Evolutionary conservation across 2,888 invertebrate species (phyloP).

Genomic region (Plutella xylostella): DNA sequence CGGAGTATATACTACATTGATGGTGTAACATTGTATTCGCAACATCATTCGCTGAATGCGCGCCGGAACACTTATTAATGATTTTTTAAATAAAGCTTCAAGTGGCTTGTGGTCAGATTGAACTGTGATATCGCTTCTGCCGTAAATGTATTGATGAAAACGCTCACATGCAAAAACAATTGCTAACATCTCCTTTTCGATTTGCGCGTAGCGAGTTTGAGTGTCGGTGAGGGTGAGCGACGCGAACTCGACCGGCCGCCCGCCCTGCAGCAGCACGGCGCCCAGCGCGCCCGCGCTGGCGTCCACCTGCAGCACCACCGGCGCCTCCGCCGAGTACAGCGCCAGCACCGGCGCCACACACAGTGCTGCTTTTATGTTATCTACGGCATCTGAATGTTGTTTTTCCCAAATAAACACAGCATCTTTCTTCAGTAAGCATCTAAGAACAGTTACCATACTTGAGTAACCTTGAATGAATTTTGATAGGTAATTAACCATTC

Average conservation of each 20-base stretch:
- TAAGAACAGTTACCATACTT: background rate
- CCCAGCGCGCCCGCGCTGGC: slow-evolving; percentile 15
- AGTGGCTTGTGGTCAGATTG: slow-evolving; percentile 1
- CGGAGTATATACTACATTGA: background rate
- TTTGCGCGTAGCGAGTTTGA: slow-evolving; percentile 17
- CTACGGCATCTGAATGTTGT: background rate
- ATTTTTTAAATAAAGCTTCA: background rate
- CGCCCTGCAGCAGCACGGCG: slow-evolving; percentile 19
- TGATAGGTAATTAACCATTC: too few relatives aligned
- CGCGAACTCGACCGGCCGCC: slow-evolving; percentile 19
- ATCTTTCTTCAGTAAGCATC: slow-evolving; percentile 6
- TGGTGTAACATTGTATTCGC: background rate
- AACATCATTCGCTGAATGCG: background rate
- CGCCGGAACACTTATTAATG: background rate
- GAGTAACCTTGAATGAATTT: too few relatives aligned
- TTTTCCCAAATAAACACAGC: slow-evolving; percentile 6
- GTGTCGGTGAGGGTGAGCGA: slow-evolving; percentile 17
- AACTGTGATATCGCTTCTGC: background rate
- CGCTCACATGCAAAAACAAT: slow-evolving; percentile 16
- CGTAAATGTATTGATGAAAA: slow-evolving; percentile 1
- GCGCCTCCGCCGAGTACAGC: slow-evolving; percentile 9
- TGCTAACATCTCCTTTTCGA: slow-evolving; percentile 19
- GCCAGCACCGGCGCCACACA: too few relatives aligned
- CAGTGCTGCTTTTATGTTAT: too few relatives aligned
- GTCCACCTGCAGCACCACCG: slow-evolving; percentile 20